These are phyloP conservation scores for Venustaconcha ellipsiformis DNA, from an alignment of 1,140 invertebrate species.

Conservation along the genomic window DNA sequence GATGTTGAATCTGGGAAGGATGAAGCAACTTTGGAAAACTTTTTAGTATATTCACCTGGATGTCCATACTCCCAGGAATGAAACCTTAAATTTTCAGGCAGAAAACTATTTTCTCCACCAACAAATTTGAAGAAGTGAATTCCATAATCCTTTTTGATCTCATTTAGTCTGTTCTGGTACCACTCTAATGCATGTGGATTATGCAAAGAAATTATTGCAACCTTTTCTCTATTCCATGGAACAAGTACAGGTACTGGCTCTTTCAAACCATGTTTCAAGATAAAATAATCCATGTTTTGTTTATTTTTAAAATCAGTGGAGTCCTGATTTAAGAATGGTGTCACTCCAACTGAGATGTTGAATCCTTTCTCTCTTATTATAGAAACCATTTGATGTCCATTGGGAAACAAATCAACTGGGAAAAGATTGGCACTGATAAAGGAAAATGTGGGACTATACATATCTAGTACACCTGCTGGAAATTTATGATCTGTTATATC, in stretches of 20 bases:
- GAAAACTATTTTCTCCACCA: constrained; percentile 1
- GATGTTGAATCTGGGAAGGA: constrained; percentile 13
- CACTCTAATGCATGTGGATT: constrained; percentile 5
- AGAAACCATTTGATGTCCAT: constrained; percentile 74
- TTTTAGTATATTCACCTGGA: constrained; percentile 30
- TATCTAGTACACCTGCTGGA: constrained; percentile 79
- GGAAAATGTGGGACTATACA: constrained; percentile 91
- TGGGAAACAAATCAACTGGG: constrained; percentile 81
- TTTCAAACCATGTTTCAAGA: no score
- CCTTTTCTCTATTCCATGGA: constrained; percentile 6
- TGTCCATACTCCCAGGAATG: not conserved
- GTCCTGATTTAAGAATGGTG: constrained; percentile 81
- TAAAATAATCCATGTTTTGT: not conserved
- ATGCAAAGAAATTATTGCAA: constrained; percentile 17
- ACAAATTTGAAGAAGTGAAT: constrained; percentile 13
- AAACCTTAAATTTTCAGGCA: not conserved
- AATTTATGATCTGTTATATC: constrained; percentile 79
- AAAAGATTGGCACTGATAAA: constrained; percentile 86
- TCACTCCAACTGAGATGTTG: constrained; percentile 85
- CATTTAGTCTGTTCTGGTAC: constrained; percentile 10
- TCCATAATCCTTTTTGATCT: constrained; percentile 8
- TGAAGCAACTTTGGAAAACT: constrained; percentile 32
- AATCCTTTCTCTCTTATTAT: constrained; percentile 77
- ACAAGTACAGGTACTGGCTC: constrained; percentile 5
- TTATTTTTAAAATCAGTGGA: constrained; percentile 2